Evolutionary conservation across 2,797 vertebrate genomes (phyloP).

Genomic region (Rachycentron canadum): DNA sequence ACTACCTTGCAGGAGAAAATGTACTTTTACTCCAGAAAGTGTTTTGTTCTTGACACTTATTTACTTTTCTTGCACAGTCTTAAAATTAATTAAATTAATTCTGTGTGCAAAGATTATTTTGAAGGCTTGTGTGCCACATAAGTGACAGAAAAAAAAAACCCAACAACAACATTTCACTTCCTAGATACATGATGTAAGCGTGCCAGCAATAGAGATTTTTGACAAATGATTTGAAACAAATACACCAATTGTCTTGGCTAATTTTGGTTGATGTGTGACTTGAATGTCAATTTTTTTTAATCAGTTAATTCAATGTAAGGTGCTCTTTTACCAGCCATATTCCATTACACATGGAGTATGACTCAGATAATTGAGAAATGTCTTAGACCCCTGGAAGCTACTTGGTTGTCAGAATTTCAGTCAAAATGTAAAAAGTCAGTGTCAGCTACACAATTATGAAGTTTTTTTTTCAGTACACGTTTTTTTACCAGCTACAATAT

Average conservation of each 20-base stretch:
- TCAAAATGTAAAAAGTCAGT: neutral
- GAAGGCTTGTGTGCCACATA: neutral
- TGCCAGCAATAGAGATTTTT: neutral
- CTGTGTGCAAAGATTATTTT: neutral
- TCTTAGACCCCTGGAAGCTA: neutral
- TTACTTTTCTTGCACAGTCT: neutral
- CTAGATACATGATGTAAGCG: neutral
- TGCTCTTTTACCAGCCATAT: neutral
- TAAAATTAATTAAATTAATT: neutral
- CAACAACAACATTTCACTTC: neutral
- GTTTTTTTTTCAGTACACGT: no score
- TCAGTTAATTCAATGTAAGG: neutral
- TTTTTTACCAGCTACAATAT: neutral
- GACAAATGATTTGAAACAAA: neutral
- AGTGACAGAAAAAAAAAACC: neutral
- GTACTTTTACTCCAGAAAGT: neutral
- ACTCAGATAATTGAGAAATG: no score
- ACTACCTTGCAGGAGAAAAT: neutral
- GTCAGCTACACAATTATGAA: neutral
- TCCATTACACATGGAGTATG: no score
- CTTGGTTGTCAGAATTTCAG: neutral
- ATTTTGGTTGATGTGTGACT: neutral
- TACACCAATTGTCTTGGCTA: neutral
- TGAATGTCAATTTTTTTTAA: neutral
- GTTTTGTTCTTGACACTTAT: neutral